Evolutionary conservation across 2,797 vertebrate species (phyloP), one percentile per base, ranked within the genome.

Genomic region (Gymnoscopelus braueri): DNA sequence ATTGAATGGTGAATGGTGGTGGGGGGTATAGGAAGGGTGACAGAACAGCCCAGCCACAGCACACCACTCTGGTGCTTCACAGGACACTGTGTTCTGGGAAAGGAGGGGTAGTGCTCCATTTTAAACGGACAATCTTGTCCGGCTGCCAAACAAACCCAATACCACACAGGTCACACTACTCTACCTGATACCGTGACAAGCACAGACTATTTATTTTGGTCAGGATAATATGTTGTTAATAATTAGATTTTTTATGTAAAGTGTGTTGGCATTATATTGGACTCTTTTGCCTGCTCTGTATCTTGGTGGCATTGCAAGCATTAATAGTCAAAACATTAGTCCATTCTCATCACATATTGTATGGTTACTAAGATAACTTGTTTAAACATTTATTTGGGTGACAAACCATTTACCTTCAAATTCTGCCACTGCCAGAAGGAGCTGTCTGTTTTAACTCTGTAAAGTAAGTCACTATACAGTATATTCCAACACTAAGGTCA

Each of bases 61-160:
- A 78, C 75, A 75, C 74, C 59, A 71, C 69, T 54, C 63, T 51
- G 3, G 48, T 57, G 73, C 78, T 77, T 82, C 82, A 79, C 70
- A 77, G 92, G 87, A 93, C 93, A 94, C 85, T 90, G 84, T 93
- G 94, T 95, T 84, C 92, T 84, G 80, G 71, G 65, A 51, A 35
- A 47, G 60, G 29, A 79, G 83, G 39, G 82, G 70, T 67, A 61
- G 29, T 6, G 65, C 61, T 78, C 82, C 84, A 83, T 64, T 86
- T 89, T 82, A 77, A 77, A 78, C 70, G 32, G 55, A 71, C 79
- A 53, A 67, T 64, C 65, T 79, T 84, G 83, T 82, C 70, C 49
- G n/a, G 1, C 57, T 74, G 78, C 88, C 90, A 91, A 71, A 79
- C 57, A 65, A 76, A 80, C n/a, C 61, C 70, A 60, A 81, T 64